These are phyloP conservation scores for Laspeyria flexula DNA, from an alignment of 2,888 invertebrate species.

Conservation along the genomic window DNA sequence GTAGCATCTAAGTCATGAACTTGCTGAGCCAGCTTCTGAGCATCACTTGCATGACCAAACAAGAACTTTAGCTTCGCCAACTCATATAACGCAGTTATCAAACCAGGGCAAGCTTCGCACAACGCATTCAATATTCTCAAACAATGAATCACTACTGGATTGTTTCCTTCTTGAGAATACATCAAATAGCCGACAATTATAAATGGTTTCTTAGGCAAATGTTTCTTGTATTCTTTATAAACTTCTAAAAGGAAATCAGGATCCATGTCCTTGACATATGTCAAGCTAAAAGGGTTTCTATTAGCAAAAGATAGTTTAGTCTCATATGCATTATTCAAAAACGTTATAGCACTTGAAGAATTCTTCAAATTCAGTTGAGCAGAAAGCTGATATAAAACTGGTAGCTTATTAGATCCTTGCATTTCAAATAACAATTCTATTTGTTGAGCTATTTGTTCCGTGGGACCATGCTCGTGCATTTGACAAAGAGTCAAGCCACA, in stretches of 20 bases:
- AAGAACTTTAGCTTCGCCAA: constrained; percentile 93
- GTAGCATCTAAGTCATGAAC: constrained; percentile 92
- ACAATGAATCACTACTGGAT: constrained; percentile 82
- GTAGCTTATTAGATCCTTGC: constrained; percentile 88
- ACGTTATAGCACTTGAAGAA: constrained; percentile 83
- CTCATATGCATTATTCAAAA: constrained; percentile 88
- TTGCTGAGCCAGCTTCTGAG: constrained; percentile 89
- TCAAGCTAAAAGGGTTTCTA: constrained; percentile 89
- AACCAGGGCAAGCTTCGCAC: constrained; percentile 93
- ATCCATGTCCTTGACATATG: constrained; percentile 91
- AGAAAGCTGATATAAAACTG: constrained; percentile 89
- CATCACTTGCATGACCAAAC: constrained; percentile 90
- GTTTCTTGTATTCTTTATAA: constrained; percentile 90
- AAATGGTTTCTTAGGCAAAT: constrained; percentile 88
- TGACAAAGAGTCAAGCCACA: constrained; percentile 94
- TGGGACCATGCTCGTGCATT: constrained; percentile 89
- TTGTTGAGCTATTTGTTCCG: constrained; percentile 93
- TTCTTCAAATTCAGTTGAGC: constrained; percentile 87
- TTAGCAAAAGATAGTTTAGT: constrained; percentile 69
- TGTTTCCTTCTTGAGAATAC: constrained; percentile 77
- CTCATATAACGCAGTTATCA: constrained; percentile 88
- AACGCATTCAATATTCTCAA: constrained; percentile 90
- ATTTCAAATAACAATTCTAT: constrained; percentile 94
- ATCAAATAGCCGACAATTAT: constrained; percentile 76
- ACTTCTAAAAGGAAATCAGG: constrained; percentile 94